Conservation (phyloP, 1,140 invertebrate species). For the Latrodectus geometricus region DNA sequence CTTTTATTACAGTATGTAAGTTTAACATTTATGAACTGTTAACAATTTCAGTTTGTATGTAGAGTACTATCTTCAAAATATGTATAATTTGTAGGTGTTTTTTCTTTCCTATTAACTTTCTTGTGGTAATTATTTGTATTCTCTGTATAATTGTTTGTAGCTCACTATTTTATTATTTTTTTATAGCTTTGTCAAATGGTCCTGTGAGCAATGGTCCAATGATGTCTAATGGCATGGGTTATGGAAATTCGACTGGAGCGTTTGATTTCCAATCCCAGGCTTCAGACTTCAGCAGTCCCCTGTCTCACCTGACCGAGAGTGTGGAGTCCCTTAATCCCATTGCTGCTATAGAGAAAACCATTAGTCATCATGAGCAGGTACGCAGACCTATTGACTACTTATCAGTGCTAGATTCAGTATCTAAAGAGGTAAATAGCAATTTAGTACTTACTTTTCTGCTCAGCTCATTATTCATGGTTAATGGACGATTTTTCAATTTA, state of each 20-base stretch:
- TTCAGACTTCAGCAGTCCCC: slow-evolving; percentile 71
- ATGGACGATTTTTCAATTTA: no score
- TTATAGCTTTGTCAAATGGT: slow-evolving; percentile 54
- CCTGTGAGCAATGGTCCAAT: slow-evolving; percentile 48
- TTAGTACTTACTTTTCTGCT: no score
- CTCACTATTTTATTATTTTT: neutral
- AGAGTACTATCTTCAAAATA: no score
- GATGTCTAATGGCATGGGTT: slow-evolving; percentile 45
- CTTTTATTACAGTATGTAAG: no score
- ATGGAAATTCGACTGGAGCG: slow-evolving; percentile 33
- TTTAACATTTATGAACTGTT: no score
- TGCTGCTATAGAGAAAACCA: slow-evolving; percentile 90
- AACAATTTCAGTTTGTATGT: no score
- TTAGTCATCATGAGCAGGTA: slow-evolving; percentile 83
- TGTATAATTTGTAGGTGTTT: no score
- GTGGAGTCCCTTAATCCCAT: slow-evolving; percentile 87
- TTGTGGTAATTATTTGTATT: no score
- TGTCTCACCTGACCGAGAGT: slow-evolving; percentile 83
- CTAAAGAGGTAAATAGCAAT: neutral
- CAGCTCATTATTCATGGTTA: no score
- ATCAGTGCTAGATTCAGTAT: neutral
- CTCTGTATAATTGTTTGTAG: no score
- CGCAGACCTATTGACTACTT: neutral
- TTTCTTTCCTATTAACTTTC: no score
- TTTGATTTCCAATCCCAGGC: slow-evolving; percentile 64